Conservation (phyloP, 1,140 invertebrate species). For the Anastrepha ludens region DNA sequence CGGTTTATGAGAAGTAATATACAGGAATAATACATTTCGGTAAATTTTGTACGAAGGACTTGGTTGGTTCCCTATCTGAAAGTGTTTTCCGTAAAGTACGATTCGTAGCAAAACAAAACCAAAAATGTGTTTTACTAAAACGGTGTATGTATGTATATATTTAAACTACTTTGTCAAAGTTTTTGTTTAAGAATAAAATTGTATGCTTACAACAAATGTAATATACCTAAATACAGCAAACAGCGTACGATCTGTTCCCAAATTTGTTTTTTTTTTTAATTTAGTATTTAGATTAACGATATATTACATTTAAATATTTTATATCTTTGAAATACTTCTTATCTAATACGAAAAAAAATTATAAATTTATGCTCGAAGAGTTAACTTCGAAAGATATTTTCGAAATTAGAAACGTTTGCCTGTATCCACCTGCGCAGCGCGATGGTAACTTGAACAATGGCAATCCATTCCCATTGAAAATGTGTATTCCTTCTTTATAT, state of each 20-base stretch:
- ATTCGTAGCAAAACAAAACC: not conserved
- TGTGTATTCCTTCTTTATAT: not conserved
- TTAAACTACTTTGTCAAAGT: not conserved
- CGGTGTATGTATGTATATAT: not conserved
- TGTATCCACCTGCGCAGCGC: not conserved
- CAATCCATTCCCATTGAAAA: not conserved
- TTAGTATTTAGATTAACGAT: constrained; percentile 30
- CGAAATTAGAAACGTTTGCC: constrained; percentile 9
- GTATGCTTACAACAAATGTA: not conserved
- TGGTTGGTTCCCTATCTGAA: not conserved
- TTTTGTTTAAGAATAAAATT: not conserved
- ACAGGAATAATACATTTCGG: constrained; percentile 27
- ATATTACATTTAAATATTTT: constrained; percentile 51
- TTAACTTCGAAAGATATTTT: not conserved
- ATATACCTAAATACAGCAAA: constrained; percentile 36
- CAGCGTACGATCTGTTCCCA: constrained; percentile 5
- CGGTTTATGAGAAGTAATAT: not conserved
- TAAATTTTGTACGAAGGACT: constrained; percentile 46
- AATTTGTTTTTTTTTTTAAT: not conserved
- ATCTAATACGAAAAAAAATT: constrained; percentile 38
- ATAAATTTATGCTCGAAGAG: constrained; percentile 36
- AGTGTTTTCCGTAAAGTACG: not conserved
- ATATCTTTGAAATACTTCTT: constrained; percentile 24
- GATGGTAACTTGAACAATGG: not conserved
- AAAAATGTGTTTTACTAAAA: not conserved